phyloP scores from a whole-genome alignment of 2,888 invertebrate genomes.

The Salticus scenicus region DNA sequence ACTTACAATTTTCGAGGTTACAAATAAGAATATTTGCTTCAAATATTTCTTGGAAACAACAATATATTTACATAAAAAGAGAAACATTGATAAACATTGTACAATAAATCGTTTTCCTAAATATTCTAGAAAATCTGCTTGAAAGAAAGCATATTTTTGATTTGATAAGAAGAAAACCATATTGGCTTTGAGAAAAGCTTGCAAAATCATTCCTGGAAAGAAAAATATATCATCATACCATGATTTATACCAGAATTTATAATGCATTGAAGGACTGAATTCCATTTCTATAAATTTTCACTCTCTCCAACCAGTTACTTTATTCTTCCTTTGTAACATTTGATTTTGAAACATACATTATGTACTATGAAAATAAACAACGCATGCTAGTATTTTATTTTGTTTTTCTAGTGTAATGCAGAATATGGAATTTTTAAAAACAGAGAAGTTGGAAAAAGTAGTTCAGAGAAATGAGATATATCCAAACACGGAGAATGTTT shows the following conservation, averaged over 20 bases:
- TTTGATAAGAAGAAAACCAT: constrained; percentile 41
- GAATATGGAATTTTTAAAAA: no score
- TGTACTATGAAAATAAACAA: no score
- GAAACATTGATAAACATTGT: no score
- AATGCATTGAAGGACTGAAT: constrained; percentile 50
- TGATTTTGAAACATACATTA: background rate
- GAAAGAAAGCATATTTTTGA: constrained; percentile 24
- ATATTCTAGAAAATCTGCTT: background rate
- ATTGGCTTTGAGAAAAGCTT: constrained; percentile 17
- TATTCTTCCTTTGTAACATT: background rate
- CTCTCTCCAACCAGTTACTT: constrained; percentile 2
- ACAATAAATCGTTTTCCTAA: background rate
- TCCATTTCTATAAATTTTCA: constrained; percentile 7
- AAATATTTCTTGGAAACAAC: no score
- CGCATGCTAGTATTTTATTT: no score
- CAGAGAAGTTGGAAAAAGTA: no score
- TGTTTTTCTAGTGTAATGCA: no score
- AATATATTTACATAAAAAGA: no score
- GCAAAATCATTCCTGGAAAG: constrained; percentile 37
- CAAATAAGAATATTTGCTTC: no score
- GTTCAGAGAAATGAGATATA: no score
- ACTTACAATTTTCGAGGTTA: no score
- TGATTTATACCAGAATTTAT: constrained; percentile 51
- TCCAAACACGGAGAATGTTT: no score
- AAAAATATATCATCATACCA: constrained; percentile 48